Evolutionary conservation across 2,888 invertebrate species (phyloP).

Genomic region (Chloroclystis v-ata): DNA sequence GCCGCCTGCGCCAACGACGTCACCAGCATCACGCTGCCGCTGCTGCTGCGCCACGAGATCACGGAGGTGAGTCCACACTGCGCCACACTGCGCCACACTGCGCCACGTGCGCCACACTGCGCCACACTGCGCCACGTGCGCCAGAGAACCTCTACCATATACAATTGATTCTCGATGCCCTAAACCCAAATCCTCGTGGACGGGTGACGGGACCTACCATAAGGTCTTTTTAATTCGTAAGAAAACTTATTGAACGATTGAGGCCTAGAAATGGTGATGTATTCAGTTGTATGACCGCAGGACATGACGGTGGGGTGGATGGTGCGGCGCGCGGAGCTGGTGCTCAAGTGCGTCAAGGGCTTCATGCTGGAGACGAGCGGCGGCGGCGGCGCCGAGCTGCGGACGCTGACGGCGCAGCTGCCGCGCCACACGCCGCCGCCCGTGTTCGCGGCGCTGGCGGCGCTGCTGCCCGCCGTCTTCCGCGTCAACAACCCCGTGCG

Average conservation of each 20-base stretch:
- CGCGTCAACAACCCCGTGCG: constrained; percentile 95
- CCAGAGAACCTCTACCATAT: no score
- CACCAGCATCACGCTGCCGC: constrained; percentile 93
- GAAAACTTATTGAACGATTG: no score
- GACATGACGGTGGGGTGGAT: constrained; percentile 88
- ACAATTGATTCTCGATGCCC: no score
- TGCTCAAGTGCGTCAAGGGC: constrained; percentile 99
- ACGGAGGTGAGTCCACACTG: constrained; percentile 85
- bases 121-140: no score
- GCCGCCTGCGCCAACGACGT: constrained; percentile 97
- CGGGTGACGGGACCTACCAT: no score
- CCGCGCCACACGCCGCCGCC: constrained; percentile 73
- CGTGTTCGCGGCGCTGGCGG: constrained; percentile 86
- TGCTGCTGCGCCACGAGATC: constrained; percentile 95
- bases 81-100: no score
- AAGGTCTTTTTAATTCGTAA: no score
- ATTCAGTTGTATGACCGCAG: no score
- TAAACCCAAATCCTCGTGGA: no score
- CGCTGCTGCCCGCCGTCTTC: constrained; percentile 95
- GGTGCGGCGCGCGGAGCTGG: constrained; percentile 94
- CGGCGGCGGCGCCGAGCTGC: constrained; percentile 92
- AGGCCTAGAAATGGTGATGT: no score
- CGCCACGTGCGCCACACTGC: no score
- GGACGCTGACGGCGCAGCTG: constrained; percentile 80
- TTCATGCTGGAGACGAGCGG: constrained; percentile 99